Evolutionary conservation across 2,797 vertebrate species (phyloP), one percentile per base, ranked within the genome.

Genomic region (Gymnothorax reevesii): DNA sequence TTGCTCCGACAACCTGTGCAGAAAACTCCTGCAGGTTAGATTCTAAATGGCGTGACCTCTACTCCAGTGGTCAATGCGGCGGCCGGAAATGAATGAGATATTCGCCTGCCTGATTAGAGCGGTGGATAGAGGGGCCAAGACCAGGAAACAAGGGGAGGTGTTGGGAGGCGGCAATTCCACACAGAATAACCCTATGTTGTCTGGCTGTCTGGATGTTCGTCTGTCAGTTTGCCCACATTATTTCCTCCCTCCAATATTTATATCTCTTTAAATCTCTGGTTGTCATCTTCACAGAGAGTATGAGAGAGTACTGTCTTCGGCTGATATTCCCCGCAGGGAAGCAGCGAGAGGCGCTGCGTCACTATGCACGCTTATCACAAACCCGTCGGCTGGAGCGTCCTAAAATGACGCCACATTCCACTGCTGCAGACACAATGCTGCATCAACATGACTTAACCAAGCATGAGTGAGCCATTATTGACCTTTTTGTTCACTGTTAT

Each of bases 11-110:
- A 25, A 25, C 52, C 62, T 52, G 52, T 12, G 6, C 22, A 20
- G 49, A 20, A 7, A 1, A 62, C 7, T 10, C 20, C 22, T 84
- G 83, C 62, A 12, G 20, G 66, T 73, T 57, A 22, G 15, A 15
- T 71, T 71, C 25, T 22, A 84, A 84, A 55, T 55, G 25, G 52
- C 55, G n/a, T 49, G 17, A 13, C 6, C 25, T 80, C 25, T 80
- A 55, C 25, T 22, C 49, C 71, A 7, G 4, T 20, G 57, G 12
- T 84, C 22, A 57, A 49, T n/a, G 54, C 55, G 52, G 49, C 84
- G 55, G 84, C 17, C 71, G n/a, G 49, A 71, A 80, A n/a, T 7
- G 54, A n/a, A 84, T 84, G 49, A 54, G 20, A 73, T 55, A 77
- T 4, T 5, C 57, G 20, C 20, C 66, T 73, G 84, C 4, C 64